These are phyloP conservation scores for Paracanthobrama guichenoti DNA, from an alignment of 2,113 vertebrate genomes.

Conservation along the genomic window DNA sequence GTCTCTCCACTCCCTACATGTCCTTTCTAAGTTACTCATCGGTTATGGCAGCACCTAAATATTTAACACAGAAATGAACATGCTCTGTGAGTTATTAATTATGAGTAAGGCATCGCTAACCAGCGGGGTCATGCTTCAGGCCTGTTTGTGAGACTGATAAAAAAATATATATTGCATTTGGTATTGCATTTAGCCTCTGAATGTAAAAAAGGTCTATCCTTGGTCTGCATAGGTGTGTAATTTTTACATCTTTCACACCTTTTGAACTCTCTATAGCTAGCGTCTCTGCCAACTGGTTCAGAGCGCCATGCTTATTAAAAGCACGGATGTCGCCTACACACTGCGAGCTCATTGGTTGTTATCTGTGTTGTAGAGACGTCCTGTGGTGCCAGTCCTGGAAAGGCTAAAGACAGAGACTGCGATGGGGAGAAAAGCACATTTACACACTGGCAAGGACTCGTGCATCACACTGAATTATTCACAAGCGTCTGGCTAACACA, in stretches of 20 bases:
- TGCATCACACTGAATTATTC: slow-evolving; percentile 43
- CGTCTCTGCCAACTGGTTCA: not conserved
- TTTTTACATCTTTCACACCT: slow-evolving; percentile 11
- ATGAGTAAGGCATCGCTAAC: not conserved
- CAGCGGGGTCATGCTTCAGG: not conserved
- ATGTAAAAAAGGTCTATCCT: not conserved
- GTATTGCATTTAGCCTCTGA: not conserved
- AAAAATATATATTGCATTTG: not conserved
- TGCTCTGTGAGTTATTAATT: slow-evolving; percentile 31
- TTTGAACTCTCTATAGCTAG: not conserved
- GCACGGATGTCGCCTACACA: not conserved
- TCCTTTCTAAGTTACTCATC: not conserved
- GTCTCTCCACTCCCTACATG: slow-evolving; percentile 4
- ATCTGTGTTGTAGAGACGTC: slow-evolving; percentile 32
- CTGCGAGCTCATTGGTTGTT: slow-evolving; percentile 23
- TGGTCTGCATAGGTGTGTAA: not conserved
- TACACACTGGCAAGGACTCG: slow-evolving; percentile 16
- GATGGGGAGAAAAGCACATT: slow-evolving; percentile 28
- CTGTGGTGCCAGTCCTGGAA: slow-evolving; percentile 1
- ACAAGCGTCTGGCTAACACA: slow-evolving; percentile 37
- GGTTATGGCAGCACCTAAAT: slow-evolving; percentile 32
- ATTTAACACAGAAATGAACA: slow-evolving; percentile 13
- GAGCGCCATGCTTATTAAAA: slow-evolving; percentile 34
- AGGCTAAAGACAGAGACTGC: slow-evolving; percentile 32
- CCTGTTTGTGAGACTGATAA: not conserved